Evolutionary conservation across 2,797 vertebrate genomes (phyloP), one percentile per base, ranked within the genome.

Genomic region (Calcarius lapponicus): DNA sequence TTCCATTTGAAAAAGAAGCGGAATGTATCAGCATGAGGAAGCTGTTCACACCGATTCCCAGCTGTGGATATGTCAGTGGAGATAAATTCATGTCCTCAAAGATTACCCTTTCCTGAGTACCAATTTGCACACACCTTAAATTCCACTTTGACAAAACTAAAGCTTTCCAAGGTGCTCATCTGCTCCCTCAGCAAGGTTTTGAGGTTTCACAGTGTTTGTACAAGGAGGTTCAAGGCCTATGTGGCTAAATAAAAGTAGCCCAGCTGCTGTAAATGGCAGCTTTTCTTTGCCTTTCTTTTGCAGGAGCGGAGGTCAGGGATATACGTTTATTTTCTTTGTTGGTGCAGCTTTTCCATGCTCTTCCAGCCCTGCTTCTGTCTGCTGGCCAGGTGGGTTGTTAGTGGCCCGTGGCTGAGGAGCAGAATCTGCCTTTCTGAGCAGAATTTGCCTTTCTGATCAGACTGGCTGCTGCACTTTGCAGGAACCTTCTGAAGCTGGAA

Each of bases 61-160:
- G 67, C 86, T 88, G 92, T 85, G 60, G 48, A 85, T 73, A 17
- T 88, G 90, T 94, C 90, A 91, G 48, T 51, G 45, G 82, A 92
- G 90, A 95, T 84, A 90, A 95, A 94, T 93, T 82, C 60, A 82
- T 38, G 21, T 74, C 62, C 40, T 85, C n/a, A 1, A 60, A 71
- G 61, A 71, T 57, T 93, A 66, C 56, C 93, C 76, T 92, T 94
- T 92, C 47, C 58, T 1, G 1, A 86, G 73, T 42, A 73, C 48
- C 28, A 53, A 36, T 87, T 50, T 79, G 28, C 73, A 57, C 56
- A 50, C 74, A 61, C 45, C 74, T 90, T 74, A 69, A 90, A 69
- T 89, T 92, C 50, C 43, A 40, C 51, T 85, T 87, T 85, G 20
- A 83, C n/a, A 70, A 67, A 92, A 78, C 2, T 42, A 69, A 80